These are phyloP conservation scores for Microctenopoma stevenorrisi DNA, from an alignment of 2,797 vertebrate genomes.

Conservation along the genomic window DNA sequence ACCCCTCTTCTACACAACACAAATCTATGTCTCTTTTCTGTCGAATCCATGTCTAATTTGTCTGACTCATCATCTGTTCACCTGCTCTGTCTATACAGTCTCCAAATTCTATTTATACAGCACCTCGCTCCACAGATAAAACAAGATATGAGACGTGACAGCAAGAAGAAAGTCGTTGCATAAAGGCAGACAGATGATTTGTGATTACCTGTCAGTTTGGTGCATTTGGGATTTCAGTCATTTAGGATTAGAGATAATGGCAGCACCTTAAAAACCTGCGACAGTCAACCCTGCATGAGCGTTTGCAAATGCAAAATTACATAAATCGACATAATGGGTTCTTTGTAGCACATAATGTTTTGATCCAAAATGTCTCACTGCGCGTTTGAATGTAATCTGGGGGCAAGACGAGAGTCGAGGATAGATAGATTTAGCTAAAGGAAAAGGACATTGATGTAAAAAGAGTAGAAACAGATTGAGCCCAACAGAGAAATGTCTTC, in stretches of 20 bases:
- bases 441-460: not conserved
- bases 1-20: not conserved
- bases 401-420: too few relatives aligned
- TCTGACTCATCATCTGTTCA: conserved; percentile 47
- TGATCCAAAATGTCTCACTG: too few relatives aligned
- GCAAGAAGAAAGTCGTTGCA: conserved; percentile 24
- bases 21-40: conserved; percentile 8
- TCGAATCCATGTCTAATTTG: conserved; percentile 39
- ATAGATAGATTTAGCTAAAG: too few relatives aligned
- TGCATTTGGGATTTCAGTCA: conserved; percentile 24
- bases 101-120: conserved; percentile 45
- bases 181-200: conserved; percentile 28
- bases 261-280: not conserved
- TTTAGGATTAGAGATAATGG: conserved; percentile 33
- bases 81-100: conserved; percentile 24
- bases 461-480: conserved; percentile 4
- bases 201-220: conserved; percentile 36
- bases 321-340: not conserved
- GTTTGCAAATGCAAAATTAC: not conserved
- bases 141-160: conserved; percentile 23
- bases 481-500: not conserved
- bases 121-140: conserved; percentile 13
- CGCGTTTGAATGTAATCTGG: too few relatives aligned
- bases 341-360: not conserved
- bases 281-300: conserved; percentile 1